Conservation (phyloP, 2,113 vertebrate genomes). For the Anarrhichthys ocellatus region DNA sequence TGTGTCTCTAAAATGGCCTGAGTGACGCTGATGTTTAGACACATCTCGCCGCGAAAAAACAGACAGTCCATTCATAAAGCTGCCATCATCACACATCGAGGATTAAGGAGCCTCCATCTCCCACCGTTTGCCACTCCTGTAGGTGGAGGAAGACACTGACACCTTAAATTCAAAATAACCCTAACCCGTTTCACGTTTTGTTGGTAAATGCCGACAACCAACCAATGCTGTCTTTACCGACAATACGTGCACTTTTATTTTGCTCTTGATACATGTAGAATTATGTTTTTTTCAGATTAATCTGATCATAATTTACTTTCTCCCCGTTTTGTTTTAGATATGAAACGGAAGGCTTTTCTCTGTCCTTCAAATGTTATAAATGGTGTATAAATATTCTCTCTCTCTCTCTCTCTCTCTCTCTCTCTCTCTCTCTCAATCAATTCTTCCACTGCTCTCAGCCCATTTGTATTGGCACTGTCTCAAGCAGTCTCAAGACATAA, state of each 20-base stretch:
- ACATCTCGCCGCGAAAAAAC: background rate
- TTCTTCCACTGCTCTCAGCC: slow-evolving; percentile 36
- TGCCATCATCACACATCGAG: slow-evolving; percentile 1
- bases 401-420: background rate
- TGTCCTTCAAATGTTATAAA: background rate
- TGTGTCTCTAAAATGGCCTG: background rate
- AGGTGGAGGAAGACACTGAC: slow-evolving; percentile 7
- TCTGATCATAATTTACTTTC: no score
- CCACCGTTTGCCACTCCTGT: background rate
- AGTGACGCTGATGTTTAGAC: slow-evolving; percentile 5
- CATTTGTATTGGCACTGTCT: slow-evolving; percentile 32
- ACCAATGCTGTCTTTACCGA: no score
- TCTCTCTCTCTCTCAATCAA: background rate
- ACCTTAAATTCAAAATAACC: background rate
- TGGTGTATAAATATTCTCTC: background rate
- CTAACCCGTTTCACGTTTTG: no score
- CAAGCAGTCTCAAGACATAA: slow-evolving; percentile 20
- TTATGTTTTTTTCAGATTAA: background rate
- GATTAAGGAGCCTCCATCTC: slow-evolving; percentile 15
- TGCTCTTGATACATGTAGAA: background rate
- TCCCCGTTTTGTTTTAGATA: background rate
- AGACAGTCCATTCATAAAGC: background rate
- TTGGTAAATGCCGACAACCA: no score
- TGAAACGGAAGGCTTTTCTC: background rate
- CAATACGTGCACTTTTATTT: background rate